phyloP scores from a whole-genome alignment of 2,113 vertebrate genomes.

The Ailuropoda melanoleuca region DNA sequence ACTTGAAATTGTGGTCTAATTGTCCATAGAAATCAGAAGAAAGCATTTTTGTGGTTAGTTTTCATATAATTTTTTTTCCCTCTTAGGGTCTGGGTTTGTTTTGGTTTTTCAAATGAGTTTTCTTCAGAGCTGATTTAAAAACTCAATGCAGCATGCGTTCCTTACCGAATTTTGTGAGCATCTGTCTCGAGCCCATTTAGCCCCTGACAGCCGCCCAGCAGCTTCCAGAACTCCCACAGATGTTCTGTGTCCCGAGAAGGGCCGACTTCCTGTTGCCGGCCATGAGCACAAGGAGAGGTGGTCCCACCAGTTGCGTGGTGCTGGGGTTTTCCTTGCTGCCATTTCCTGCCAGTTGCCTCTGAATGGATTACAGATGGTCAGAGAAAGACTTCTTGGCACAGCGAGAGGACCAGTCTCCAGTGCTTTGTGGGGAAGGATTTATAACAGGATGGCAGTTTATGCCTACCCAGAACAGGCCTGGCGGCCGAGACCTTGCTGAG shows the following conservation, averaged over 20 bases:
- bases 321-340: constrained; percentile 71
- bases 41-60: constrained; percentile 75
- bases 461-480: constrained; percentile 46
- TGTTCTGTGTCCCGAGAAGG: constrained; percentile 65
- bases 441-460: constrained; percentile 62
- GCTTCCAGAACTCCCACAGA: constrained; percentile 51
- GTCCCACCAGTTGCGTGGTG: constrained; percentile 62
- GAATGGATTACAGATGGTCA: constrained; percentile 79
- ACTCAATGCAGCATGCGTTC: constrained; percentile 45
- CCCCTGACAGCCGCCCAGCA: constrained; percentile 71
- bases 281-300: not conserved
- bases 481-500: not conserved
- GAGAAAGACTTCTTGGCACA: constrained; percentile 75
- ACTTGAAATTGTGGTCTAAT: constrained; percentile 57
- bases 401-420: constrained; percentile 57
- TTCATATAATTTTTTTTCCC: constrained; percentile 36
- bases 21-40: constrained; percentile 67
- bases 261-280: constrained; percentile 58
- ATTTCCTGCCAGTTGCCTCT: constrained; percentile 74
- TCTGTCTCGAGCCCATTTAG: constrained; percentile 64
- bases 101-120: constrained; percentile 72
- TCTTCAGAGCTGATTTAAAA: constrained; percentile 71
- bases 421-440: constrained; percentile 73
- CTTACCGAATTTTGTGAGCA: constrained; percentile 71
- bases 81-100: constrained; percentile 63